Evolutionary conservation across 1,140 invertebrate species (phyloP), one percentile per base, ranked within the genome.

Genomic region (Adoxophyes honmai): DNA sequence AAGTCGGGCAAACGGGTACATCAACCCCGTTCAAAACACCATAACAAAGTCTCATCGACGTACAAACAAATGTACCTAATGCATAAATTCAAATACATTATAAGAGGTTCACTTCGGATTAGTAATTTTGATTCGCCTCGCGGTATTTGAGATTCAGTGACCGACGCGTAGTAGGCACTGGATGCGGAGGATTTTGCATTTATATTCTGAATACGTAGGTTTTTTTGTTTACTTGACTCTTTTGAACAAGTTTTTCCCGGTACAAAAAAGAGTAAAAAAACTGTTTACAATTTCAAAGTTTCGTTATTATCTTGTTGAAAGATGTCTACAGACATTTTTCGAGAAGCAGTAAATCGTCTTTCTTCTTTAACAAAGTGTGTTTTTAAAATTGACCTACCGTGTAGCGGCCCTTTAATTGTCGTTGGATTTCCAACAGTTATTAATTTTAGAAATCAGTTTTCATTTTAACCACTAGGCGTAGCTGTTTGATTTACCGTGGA

Each of bases 61-160:
- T 48, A 48, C 18, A 33, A 14, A 48, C 21, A 33, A 28, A 48
- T 11, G 18, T 11, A 28, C 18, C 42, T 33, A 48, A 28, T 48
- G 11, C 42, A 48, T 48, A 21, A 33, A 48, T 48, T 48, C 42
- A 13, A 44, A 28, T 48, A 33, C 11, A 48, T 48, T 13, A 33
- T 33, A 1, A 48, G 39, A 13, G 18, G 21, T 48, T n/a, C 21
- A 48, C 42, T 21, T 18, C 21, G 21, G n/a, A 48, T 48, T 48
- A 33, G 42, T 48, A 48, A 48, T 33, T 48, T 33, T 28, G 42
- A 48, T 48, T 15, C 14, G 42, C 6, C 11, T n/a, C 11, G 6
- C 21, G 16, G 10, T 18, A 59, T 67, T 70, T 68, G 55, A 38
- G 54, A 70, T 70, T 60, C 63, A 62, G 56, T 67, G 62, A 64